Evolutionary conservation across 2,797 vertebrate species (phyloP).

Genomic region (Sebastiscus tertius): DNA sequence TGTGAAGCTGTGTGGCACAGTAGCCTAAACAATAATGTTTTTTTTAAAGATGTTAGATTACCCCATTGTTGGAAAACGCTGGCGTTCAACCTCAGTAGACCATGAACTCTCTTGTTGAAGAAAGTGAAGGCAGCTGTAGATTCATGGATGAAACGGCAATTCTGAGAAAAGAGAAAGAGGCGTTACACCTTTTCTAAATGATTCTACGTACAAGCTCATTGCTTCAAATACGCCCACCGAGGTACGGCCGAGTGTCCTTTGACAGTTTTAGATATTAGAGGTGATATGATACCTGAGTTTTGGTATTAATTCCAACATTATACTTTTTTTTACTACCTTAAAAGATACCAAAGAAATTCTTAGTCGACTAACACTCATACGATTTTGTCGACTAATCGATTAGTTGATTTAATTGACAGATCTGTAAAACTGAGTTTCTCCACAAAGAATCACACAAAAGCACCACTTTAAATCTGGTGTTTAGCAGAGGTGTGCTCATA

Average conservation of each 20-base stretch:
- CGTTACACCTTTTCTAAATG: background rate
- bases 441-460: too few species aligned
- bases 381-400: too few species aligned
- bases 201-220: background rate
- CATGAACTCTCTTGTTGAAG: background rate
- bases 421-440: too few species aligned
- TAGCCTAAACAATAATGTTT: accelerated
- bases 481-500: too few species aligned
- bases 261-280: background rate
- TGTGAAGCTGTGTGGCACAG: background rate
- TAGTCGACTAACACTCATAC: too few species aligned
- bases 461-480: too few species aligned
- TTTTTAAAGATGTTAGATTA: background rate
- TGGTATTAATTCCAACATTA: background rate
- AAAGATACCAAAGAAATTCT: background rate
- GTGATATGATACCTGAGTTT: background rate
- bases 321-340: background rate
- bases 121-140: background rate
- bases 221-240: background rate
- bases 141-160: background rate
- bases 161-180: background rate
- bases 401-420: too few species aligned
- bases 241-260: background rate
- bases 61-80: slow-evolving; percentile 14
- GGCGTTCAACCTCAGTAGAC: background rate